Evolutionary conservation across 1,140 invertebrate genomes (phyloP).

Genomic region (Drosophila sulfurigaster): DNA sequence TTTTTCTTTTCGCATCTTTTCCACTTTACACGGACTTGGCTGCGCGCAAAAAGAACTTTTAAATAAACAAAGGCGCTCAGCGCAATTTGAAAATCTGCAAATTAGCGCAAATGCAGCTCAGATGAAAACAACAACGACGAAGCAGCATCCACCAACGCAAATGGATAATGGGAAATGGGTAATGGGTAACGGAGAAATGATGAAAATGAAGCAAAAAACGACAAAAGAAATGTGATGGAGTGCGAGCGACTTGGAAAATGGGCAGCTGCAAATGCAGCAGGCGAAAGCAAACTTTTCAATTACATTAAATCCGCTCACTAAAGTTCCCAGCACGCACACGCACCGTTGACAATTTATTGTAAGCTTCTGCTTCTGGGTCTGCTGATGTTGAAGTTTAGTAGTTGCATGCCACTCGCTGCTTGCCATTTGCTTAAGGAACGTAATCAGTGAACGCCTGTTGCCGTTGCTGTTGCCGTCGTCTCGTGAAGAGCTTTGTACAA

Average conservation of each 20-base stretch:
- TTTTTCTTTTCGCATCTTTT: slow-evolving; percentile 69
- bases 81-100: slow-evolving; percentile 79
- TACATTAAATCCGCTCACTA: slow-evolving; percentile 75
- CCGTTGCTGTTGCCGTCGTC: slow-evolving; percentile 2
- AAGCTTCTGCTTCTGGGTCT: slow-evolving; percentile 9
- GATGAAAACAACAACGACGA: slow-evolving; percentile 31
- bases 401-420: slow-evolving; percentile 15
- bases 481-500: slow-evolving; percentile 64
- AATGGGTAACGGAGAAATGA: slow-evolving; percentile 33
- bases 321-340: slow-evolving; percentile 73
- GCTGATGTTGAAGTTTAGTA: slow-evolving; percentile 22
- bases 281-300: slow-evolving; percentile 72
- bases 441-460: slow-evolving; percentile 27
- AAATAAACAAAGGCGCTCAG: slow-evolving; percentile 72
- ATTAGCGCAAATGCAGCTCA: slow-evolving; percentile 76
- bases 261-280: slow-evolving; percentile 32
- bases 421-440: slow-evolving; percentile 6
- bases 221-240: background rate
- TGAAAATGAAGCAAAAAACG: slow-evolving; percentile 16
- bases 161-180: slow-evolving; percentile 12
- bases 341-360: slow-evolving; percentile 80
- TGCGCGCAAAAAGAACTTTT: slow-evolving; percentile 53
- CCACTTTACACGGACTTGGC: slow-evolving; percentile 34
- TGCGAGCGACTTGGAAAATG: slow-evolving; percentile 12
- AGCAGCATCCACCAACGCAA: background rate